Base-by-base conservation (phyloP, 2,113 vertebrate species). In the Erythrocercus mccallii region DNA sequence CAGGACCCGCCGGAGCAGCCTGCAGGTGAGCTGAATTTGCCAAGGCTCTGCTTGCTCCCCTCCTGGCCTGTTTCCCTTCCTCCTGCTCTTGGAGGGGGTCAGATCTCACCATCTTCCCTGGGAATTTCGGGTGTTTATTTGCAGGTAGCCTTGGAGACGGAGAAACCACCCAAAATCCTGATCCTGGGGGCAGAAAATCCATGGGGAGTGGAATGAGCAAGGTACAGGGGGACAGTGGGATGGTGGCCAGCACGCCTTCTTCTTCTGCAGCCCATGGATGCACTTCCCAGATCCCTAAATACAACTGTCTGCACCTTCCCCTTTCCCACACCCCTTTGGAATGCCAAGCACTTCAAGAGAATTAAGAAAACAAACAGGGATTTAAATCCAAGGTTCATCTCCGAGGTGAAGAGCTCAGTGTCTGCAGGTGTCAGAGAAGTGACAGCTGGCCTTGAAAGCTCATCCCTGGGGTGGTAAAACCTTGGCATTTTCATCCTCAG, bases 131-230 rank as follows among this genome's bases (percentile, higher is more conserved):
- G 13, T 69, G 33, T 83, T 92, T 86, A 18, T 83, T 94, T 94
- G 38, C 94, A 97, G 96, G 12, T 35, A 45, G 14, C 62, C 31
- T 48, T 16, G 76, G 58, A 64, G 30, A 66, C 31, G 0, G 5
- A 64, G 60, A 25, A 85, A 22, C 42, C 31, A 12, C 12, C 20
- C 0, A 5, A 25, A 25, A 57, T 60, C 79, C 74, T 27, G 48
- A 25, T 7, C 40, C 37, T 25, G n/a, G 44, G 50, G n/a, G 70
- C 14, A 85, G 71, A 6, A 56, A 85, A 48, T 25, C 27, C 96
- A 98, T 98, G 98, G 97, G 98, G 45, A 96, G 20, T 37, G 96
- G 97, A 57, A 98, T 98, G 98, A 98, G 96, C 65, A 95, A 98
- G 98, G 98, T 98, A 97, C 42, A 23, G 50, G 37, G 54, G 48